These are phyloP conservation scores for Abramis brama DNA, from an alignment of 2,113 vertebrate species.

Conservation along the genomic window DNA sequence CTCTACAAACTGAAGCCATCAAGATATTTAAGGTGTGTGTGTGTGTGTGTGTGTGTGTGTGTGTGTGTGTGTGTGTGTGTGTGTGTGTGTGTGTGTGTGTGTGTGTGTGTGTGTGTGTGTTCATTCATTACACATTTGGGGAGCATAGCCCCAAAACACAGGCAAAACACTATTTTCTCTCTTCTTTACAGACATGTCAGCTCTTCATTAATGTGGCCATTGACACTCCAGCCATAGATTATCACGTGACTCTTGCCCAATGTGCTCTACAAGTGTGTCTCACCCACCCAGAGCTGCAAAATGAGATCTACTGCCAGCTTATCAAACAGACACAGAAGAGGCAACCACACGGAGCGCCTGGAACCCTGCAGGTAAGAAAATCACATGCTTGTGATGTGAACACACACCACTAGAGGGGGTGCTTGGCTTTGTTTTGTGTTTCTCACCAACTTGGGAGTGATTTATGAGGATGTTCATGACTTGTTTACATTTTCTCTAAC, in stretches of 20 bases:
- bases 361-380: slow-evolving; percentile 89
- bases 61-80: too few species aligned
- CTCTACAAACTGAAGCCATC: slow-evolving; percentile 94
- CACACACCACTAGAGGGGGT: slow-evolving; percentile 56
- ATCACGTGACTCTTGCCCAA: slow-evolving; percentile 96
- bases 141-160: not conserved
- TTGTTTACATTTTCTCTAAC: slow-evolving; percentile 30
- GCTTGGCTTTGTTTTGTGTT: not conserved
- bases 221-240: slow-evolving; percentile 95
- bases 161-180: not conserved
- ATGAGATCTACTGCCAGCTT: slow-evolving; percentile 96
- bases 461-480: not conserved
- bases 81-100: too few species aligned
- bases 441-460: not conserved
- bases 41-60: too few species aligned
- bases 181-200: slow-evolving; percentile 87
- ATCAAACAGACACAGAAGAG: slow-evolving; percentile 92
- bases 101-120: slow-evolving; percentile 73
- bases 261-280: slow-evolving; percentile 95
- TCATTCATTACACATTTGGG: not conserved
- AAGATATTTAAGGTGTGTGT: slow-evolving; percentile 93
- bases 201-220: slow-evolving; percentile 97
- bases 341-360: slow-evolving; percentile 84
- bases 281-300: slow-evolving; percentile 94
- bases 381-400: not conserved